These are phyloP conservation scores for Chaenocephalus aceratus DNA, from an alignment of 2,113 vertebrate species.

Conservation along the genomic window DNA sequence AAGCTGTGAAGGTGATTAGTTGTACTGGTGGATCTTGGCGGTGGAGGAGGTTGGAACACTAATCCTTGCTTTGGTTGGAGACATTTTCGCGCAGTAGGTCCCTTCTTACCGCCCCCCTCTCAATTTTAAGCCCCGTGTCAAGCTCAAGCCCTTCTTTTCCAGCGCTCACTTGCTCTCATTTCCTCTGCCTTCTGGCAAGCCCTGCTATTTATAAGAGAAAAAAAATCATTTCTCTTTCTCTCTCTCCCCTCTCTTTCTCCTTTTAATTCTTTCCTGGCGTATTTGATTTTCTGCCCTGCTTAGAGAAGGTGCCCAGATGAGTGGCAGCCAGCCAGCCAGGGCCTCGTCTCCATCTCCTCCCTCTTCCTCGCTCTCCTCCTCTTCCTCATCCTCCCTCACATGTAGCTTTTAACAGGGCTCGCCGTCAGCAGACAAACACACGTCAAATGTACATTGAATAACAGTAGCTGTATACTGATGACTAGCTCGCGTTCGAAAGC, in stretches of 20 bases:
- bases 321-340: conserved; percentile 82
- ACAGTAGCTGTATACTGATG: conserved; percentile 47
- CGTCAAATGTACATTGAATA: conserved; percentile 53
- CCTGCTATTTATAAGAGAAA: conserved; percentile 88
- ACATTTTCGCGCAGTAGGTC: conserved; percentile 86
- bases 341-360: conserved; percentile 45
- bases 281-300: conserved; percentile 88
- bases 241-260: conserved; percentile 58
- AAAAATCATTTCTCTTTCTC: conserved; percentile 82
- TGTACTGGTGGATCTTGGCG: conserved; percentile 85
- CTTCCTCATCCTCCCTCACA: conserved; percentile 56
- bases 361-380: conserved; percentile 40
- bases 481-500: conserved; percentile 43
- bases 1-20: conserved; percentile 85
- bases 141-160: conserved; percentile 86
- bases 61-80: conserved; percentile 88
- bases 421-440: conserved; percentile 45
- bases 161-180: conserved; percentile 86
- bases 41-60: conserved; percentile 87
- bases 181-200: conserved; percentile 88
- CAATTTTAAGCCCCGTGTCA: conserved; percentile 89
- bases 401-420: conserved; percentile 60
- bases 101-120: conserved; percentile 86
- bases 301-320: conserved; percentile 87
- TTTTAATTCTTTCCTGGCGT: conserved; percentile 85